phyloP scores from a whole-genome alignment of 1,140 invertebrate species.

The Caerostris extrusa region DNA sequence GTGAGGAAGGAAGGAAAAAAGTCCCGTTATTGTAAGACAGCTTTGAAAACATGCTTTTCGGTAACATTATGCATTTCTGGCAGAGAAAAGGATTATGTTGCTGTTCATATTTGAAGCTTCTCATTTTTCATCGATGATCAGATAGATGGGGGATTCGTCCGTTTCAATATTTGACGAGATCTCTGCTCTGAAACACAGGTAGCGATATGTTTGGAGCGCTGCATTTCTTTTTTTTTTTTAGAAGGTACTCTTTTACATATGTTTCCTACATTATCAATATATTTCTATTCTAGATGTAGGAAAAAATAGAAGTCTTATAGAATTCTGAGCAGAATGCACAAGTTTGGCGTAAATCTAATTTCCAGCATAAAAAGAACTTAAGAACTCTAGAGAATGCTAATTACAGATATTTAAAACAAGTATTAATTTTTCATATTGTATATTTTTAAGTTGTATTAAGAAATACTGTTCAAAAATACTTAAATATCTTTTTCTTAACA shows the following conservation, averaged over 20 bases:
- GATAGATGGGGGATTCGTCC: constrained; percentile 9
- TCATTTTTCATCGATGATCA: constrained; percentile 60
- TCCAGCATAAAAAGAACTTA: too few relatives aligned
- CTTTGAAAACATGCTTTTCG: neutral
- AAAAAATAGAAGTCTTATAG: too few relatives aligned
- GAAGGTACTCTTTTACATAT: neutral
- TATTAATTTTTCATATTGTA: too few relatives aligned
- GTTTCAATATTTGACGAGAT: constrained; percentile 66
- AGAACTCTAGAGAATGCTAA: too few relatives aligned
- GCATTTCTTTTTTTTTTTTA: neutral
- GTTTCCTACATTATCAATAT: neutral
- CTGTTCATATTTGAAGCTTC: constrained; percentile 38
- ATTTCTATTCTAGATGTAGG: neutral
- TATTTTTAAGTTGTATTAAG: too few relatives aligned
- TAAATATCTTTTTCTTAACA: too few relatives aligned
- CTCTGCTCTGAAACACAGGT: constrained; percentile 9
- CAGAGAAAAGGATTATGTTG: constrained; percentile 41
- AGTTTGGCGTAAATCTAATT: too few relatives aligned
- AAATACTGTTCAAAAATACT: too few relatives aligned
- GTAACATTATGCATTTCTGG: constrained; percentile 44
- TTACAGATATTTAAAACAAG: too few relatives aligned
- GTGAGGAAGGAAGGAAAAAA: neutral
- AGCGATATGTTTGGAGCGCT: neutral
- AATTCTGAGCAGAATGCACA: too few relatives aligned
- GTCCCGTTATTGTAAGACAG: neutral